These are phyloP conservation scores for Meganola albula DNA, from an alignment of 2,888 invertebrate genomes.

Conservation along the genomic window DNA sequence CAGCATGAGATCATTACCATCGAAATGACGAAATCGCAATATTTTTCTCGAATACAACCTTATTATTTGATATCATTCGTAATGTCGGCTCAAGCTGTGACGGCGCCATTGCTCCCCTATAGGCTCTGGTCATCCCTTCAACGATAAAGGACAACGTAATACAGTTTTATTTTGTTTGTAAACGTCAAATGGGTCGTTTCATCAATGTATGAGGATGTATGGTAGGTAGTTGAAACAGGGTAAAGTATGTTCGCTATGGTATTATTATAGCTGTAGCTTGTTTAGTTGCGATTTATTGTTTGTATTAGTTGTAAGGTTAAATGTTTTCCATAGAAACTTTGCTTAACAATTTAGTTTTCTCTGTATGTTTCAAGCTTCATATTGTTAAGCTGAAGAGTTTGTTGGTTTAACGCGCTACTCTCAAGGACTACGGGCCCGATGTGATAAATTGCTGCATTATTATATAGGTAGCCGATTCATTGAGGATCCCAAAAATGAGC, in stretches of 20 bases:
- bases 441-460: too few relatives aligned
- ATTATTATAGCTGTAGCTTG: too few relatives aligned
- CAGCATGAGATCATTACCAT: constrained; percentile 14
- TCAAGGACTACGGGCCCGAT: too few relatives aligned
- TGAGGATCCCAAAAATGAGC: too few relatives aligned
- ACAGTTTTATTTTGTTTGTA: constrained; percentile 47
- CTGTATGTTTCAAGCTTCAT: too few relatives aligned
- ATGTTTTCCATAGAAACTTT: too few relatives aligned
- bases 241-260: constrained; percentile 1
- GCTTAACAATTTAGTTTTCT: too few relatives aligned
- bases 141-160: constrained; percentile 37
- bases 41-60: constrained; percentile 22
- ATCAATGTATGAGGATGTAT: constrained; percentile 3
- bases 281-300: too few relatives aligned
- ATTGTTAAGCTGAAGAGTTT: too few relatives aligned
- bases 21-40: constrained; percentile 16
- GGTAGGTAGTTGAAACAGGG: constrained; percentile 16
- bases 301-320: too few relatives aligned
- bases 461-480: too few relatives aligned
- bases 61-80: constrained; percentile 34
- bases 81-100: constrained; percentile 34
- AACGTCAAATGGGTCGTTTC: constrained; percentile 30
- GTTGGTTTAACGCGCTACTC: too few relatives aligned
- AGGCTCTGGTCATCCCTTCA: constrained; percentile 38
- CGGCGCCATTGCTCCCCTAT: constrained; percentile 58